Percentiles rank a stretch among this genome's conserved stretches.
phyloP scores from a whole-genome alignment of 2,113 vertebrate genomes.

The Eulemur rufifrons region DNA sequence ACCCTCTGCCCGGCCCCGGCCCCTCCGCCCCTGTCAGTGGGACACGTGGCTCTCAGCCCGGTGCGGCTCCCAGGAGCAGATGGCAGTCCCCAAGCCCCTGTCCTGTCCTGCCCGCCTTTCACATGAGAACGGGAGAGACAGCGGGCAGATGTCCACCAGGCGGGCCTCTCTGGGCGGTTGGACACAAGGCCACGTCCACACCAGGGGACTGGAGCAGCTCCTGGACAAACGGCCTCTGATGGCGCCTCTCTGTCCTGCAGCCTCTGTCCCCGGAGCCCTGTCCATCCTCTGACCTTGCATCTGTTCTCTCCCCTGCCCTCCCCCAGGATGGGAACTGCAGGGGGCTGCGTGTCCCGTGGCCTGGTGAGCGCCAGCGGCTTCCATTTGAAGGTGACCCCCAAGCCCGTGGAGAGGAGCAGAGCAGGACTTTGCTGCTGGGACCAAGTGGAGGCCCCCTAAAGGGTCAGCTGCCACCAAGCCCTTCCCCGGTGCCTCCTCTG shows the following conservation, averaged over 20 bases:
- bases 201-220: not conserved
- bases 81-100: not conserved
- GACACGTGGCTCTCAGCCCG: not conserved
- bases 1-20: no score
- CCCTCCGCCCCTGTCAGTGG: accelerated
- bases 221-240: not conserved
- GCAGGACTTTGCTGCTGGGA: not conserved
- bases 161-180: accelerated
- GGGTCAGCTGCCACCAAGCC: accelerated
- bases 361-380: not conserved
- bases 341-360: accelerated
- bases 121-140: not conserved
- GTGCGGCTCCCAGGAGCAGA: slow-evolving; percentile 13
- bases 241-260: accelerated
- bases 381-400: not conserved
- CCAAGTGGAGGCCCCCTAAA: not conserved
- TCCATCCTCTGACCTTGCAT: not conserved
- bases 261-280: not conserved
- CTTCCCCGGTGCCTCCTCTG: no score
- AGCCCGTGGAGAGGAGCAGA: not conserved
- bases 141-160: not conserved
- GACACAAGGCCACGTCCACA: accelerated
- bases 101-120: not conserved
- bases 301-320: not conserved
- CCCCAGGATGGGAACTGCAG: not conserved